Base-by-base conservation (phyloP, 2,113 vertebrate genomes). In the Mobula hypostoma region DNA sequence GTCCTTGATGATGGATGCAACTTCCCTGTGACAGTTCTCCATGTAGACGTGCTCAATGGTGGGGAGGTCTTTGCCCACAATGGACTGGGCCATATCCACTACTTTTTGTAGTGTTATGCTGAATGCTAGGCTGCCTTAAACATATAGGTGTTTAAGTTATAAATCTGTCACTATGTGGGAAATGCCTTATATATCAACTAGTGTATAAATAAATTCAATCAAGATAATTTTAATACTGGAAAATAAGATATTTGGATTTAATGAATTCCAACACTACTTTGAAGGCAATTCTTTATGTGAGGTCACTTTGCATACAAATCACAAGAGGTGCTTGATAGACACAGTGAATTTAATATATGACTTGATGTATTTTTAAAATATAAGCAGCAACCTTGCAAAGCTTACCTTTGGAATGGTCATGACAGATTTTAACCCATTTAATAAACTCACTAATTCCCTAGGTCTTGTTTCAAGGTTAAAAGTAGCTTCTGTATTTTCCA, bases 241-340 rank as follows among this genome's bases (percentile, higher is more conserved):
- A 63, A 66, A 90, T 63, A 90, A 90, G 27, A n/a, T 15, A 19
- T 66, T 90, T 61, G 66, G n/a, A 90, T 19, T 68, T 90, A 90
- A 90, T 90, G 58, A 90, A 90, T 90, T 32, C 85, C 61, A 90
- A n/a, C 85, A 66, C 7, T 66, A 66, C n/a, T 90, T 66, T 90
- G 58, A 90, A 32, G 61, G 12, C 3, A 88, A n/a, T 90, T n/a
- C 61, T 90, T 66, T 66, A 17, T 88, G 83, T n/a, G 83, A 90
- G 61, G 61, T 68, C 85, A 88, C 5, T 66, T 68, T 90, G 85
- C 61, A 90, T 68, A 36, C 85, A 63, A 90, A 32, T 90, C 61
- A 68, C 61, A 90, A 88, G 58, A 61, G 85, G 14, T 68, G 61
- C n/a, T 68, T n/a, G 63, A 32, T 68, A 17, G 12, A 15, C 61